These are phyloP conservation scores for Protonemura montana DNA, from an alignment of 2,888 invertebrate species.

Conservation along the genomic window DNA sequence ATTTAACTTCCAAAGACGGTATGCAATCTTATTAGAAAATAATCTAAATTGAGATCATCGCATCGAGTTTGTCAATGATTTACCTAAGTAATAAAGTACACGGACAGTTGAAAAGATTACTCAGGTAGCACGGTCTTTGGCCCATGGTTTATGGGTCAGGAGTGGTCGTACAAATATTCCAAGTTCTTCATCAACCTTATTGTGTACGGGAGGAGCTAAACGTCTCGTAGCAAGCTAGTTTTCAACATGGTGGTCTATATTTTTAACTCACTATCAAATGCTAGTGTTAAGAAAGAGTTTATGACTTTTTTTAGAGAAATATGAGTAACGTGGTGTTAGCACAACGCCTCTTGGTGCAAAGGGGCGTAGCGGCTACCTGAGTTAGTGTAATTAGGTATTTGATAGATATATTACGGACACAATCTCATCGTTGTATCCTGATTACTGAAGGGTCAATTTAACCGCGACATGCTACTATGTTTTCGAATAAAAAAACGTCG, in stretches of 20 bases:
- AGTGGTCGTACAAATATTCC: neutral
- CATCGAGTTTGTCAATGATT: neutral
- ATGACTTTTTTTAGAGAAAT: neutral
- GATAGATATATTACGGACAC: neutral
- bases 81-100: neutral
- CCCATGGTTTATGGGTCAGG: neutral
- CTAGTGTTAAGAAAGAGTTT: neutral
- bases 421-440: neutral
- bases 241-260: neutral
- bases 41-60: neutral
- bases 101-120: neutral
- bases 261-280: neutral
- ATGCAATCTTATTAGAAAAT: neutral
- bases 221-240: neutral
- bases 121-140: neutral
- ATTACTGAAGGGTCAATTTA: neutral
- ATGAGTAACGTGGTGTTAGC: neutral
- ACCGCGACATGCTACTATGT: neutral
- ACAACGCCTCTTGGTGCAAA: neutral
- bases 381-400: neutral
- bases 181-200: neutral
- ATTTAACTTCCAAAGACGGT: no score
- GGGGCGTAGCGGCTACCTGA: neutral
- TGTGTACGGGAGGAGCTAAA: neutral
- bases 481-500: no score